phyloP scores from a whole-genome alignment of 2,113 vertebrate genomes.

The Penelope pileata region DNA sequence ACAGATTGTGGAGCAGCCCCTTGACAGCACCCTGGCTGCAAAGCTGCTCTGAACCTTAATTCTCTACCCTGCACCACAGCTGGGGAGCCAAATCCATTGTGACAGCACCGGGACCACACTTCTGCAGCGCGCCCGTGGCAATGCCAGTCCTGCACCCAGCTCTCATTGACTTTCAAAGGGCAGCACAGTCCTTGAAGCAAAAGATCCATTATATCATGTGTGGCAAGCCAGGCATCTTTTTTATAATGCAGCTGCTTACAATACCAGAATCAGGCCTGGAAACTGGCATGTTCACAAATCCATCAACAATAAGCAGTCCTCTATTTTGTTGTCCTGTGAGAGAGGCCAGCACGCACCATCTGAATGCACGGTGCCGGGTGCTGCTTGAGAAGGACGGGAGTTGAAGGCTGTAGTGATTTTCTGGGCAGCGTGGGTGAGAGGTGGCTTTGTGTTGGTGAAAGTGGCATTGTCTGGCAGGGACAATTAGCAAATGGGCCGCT shows the following conservation, averaged over 20 bases:
- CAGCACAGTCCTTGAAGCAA: accelerated
- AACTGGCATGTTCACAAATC: background rate
- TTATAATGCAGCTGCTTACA: background rate
- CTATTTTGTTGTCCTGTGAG: background rate
- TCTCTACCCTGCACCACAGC: background rate
- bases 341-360: accelerated
- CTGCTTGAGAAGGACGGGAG: background rate
- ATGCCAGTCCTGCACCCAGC: background rate
- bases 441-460: slow-evolving; percentile 36
- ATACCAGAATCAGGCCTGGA: background rate
- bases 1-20: background rate
- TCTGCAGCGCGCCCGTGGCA: accelerated
- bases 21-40: background rate
- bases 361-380: accelerated
- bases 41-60: background rate
- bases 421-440: slow-evolving; percentile 41
- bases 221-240: background rate
- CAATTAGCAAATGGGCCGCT: slow-evolving; percentile 63
- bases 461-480: slow-evolving; percentile 44
- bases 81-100: background rate
- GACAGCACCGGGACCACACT: background rate
- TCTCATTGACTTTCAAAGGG: background rate
- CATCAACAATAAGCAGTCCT: background rate
- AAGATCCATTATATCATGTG: background rate
- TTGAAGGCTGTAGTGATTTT: background rate